Base-by-base conservation (phyloP, 2,797 vertebrate species). In the Myotis daubentonii region DNA sequence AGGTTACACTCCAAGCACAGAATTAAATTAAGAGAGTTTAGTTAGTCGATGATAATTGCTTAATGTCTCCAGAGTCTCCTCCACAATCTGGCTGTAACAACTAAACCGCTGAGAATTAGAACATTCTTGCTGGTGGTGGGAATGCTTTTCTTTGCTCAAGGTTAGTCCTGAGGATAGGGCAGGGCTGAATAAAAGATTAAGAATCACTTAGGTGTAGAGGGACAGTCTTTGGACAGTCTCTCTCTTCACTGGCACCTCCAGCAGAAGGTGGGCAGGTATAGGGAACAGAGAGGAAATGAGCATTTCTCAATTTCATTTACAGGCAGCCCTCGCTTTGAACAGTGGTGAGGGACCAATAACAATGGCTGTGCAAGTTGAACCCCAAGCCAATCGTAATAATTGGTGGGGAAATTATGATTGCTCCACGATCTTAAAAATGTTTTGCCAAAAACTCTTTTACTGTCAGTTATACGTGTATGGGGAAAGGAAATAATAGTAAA, bases 261-360 rank as follows among this genome's bases (percentile, higher is more conserved):
- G 96, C 92, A 97, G 96, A 97, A 94, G 96, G 96, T 94, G 92
- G 95, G 84, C 94, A 51, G 93, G 78, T 87, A 93, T 70, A 96
- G 92, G 75, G n/a, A 80, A 94, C 76, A 66, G 68, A 83, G 9
- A 68, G 53, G 17, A 78, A 85, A 68, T 15, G 2, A 5, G 3
- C 6, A 1, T 41, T 71, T 72, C 33, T 81, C 17, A 2, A 8
- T 66, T 75, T 87, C 10, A 2, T 38, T 91, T 53, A 44, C 49
- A 81, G 53, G 30, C 25, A 28, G 47, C 36, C 25, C 16, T 22
- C 1, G 5, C 33, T 89, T 74, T 79, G 85, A 65, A 28, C 41
- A 44, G 57, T 7, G 22, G 8, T 11, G 15, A 1, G 15, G 10
- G 41, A 25, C 12, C 22, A 3, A 4, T 72, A 44, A 85, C 74